Base-by-base conservation (phyloP, 1,140 invertebrate genomes). In the Ostrea denselamellosa region DNA sequence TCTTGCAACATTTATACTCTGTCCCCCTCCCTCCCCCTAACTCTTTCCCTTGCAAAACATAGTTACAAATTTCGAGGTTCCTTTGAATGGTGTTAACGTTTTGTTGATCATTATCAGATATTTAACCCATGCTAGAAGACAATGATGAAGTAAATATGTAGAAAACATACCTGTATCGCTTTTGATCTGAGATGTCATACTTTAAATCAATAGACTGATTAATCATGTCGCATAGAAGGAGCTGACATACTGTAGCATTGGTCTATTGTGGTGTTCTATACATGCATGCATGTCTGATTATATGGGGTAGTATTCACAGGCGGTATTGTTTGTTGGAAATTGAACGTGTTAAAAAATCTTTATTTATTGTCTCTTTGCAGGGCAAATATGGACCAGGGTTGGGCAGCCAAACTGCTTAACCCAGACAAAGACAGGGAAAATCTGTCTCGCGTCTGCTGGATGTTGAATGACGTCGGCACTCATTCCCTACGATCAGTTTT, bases 391-490 rank as follows among this genome's bases (percentile, higher is more conserved):
- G 87, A 91, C 56, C 91, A 90, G 34, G 87, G 87, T 54, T 86
- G 90, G 91, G 77, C 88, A 83, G 56, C 81, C 88, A 62, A 88
- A 34, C 86, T 91, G 34, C 88, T 90, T n/a, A 90, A 88, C n/a
- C 83, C 86, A 12, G 89, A 89, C 85, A 91, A 92, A 58, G 93
- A 93, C 82, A 90, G 90, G 52, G 92, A 93, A 86, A 90, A 92
- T 87, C 86, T 92, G 68, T 91, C 92, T 25, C 88, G 91, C 54
- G 90, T 93, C 28, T 92, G 92, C 84, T 92, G 93, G 91, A 85
- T 94, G 28, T 87, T 93, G 22, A 84, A 92, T 12, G 93, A 94
- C 62, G 93, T 89, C 12, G 92, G 92, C 0, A 92, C 91, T 3
- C 81, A 89, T 14, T 91, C 91, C 8, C 88, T 94, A 0, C 56